Evolutionary conservation across 2,888 invertebrate species (phyloP), one percentile per base, ranked within the genome.

Genomic region (Melitaea athalia): DNA sequence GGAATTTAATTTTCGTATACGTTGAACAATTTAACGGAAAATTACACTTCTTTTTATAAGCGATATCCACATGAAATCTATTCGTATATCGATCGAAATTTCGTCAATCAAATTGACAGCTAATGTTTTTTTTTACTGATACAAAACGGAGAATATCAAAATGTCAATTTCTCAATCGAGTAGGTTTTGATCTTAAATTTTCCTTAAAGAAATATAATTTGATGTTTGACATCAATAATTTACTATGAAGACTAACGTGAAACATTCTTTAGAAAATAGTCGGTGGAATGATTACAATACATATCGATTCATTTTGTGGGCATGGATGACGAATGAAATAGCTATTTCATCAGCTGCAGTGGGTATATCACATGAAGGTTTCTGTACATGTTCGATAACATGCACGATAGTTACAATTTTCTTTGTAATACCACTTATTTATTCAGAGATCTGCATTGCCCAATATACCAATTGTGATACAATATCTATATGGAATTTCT

Each of bases 311-410:
- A 71, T 92, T 12, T 10, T 92, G 63, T 87, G 85, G 83, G 83
- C 81, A 33, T 89, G 88, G 87, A 89, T 90, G 88, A 78, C 89
- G 79, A 89, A 88, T 67, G 90, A 91, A 77, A 74, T 80, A 6
- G 74, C 87, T 1, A 64, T 87, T 8, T 80, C 84, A 69, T 81
- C 81, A 60, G 76, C 80, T 59, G 83, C 86, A 4, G 74, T 81
- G 5, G 83, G 85, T 62, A 80, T 90, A 72, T 83, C 90, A 5
- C 85, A 88, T 68, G 80, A 77, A 65, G 87, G 86, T 66, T 87
- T 84, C 72, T 90, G 87, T 71, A 66, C 83, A 3, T 82, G 85
- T 70, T 77, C 77, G 49, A 5, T 72, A 7, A 63, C 89, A 59
- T 83, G 88, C 74, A 59, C 80, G 38, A 12, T 83, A 12, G 71